These are phyloP conservation scores for Pristionchus maxplancki DNA, from an alignment of 2,888 invertebrate genomes.

Conservation along the genomic window DNA sequence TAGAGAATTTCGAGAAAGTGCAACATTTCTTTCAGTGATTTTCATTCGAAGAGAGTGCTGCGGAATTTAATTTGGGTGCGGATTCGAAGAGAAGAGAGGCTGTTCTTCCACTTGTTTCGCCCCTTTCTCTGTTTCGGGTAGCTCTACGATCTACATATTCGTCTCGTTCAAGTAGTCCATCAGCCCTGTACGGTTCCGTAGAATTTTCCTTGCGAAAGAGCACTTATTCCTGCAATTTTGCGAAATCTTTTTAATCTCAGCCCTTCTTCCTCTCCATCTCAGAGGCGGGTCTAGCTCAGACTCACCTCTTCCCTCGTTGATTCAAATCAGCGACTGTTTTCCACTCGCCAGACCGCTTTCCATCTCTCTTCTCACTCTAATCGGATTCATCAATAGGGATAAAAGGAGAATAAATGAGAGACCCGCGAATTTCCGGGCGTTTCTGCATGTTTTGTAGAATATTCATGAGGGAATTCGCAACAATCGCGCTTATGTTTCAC, in stretches of 20 bases:
- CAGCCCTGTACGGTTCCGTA: too few relatives aligned
- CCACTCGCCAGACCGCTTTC: not conserved
- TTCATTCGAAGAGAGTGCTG: not conserved
- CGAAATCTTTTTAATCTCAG: not conserved
- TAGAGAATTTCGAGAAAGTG: not conserved
- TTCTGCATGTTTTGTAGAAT: not conserved
- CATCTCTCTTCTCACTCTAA: not conserved
- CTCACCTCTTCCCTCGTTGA: not conserved
- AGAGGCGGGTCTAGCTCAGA: not conserved
- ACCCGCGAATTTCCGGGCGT: not conserved
- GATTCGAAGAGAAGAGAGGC: not conserved
- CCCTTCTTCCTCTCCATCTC: too few relatives aligned
- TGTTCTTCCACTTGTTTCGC: not conserved
- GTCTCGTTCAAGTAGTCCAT: too few relatives aligned
- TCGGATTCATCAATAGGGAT: slow-evolving; percentile 5
- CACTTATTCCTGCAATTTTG: not conserved
- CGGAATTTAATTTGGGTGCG: not conserved
- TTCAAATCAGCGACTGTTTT: not conserved
- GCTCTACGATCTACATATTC: not conserved
- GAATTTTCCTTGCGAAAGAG: not conserved
- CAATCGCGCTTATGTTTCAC: not conserved
- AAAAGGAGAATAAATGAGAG: not conserved
- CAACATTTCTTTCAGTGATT: not conserved
- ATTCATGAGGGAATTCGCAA: not conserved
- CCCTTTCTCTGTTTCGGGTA: not conserved